These are phyloP conservation scores for Cygnus buccinator DNA, from an alignment of 2,113 vertebrate species.

Conservation along the genomic window DNA sequence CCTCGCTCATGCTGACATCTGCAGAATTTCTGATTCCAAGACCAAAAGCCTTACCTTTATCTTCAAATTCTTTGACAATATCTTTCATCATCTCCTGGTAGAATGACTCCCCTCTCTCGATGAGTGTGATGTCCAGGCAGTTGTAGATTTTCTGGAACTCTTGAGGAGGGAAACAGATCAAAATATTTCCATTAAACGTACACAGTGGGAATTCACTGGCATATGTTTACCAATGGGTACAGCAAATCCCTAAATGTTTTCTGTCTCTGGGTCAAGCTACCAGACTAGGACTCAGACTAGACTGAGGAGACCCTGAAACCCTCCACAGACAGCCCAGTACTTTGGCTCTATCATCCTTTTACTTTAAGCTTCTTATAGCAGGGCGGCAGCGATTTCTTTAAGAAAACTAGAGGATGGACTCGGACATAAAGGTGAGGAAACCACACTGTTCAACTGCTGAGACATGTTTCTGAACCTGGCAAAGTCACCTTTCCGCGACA, in stretches of 20 bases:
- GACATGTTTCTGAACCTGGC: background rate
- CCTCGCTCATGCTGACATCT: background rate
- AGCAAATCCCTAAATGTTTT: background rate
- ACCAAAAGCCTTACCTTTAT: slow-evolving; percentile 77
- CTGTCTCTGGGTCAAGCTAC: background rate
- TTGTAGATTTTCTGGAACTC: slow-evolving; percentile 95
- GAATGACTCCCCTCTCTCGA: slow-evolving; percentile 92
- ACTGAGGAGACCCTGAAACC: background rate
- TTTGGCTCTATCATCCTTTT: background rate
- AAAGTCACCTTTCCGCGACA: slow-evolving; percentile 88
- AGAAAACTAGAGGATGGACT: background rate
- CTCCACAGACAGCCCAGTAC: background rate
- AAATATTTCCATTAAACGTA: background rate
- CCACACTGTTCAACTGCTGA: background rate
- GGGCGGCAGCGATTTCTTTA: background rate
- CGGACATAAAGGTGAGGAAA: background rate
- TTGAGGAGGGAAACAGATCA: slow-evolving; percentile 59
- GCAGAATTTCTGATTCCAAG: background rate
- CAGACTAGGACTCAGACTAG: background rate
- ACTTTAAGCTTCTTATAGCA: background rate
- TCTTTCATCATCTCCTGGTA: slow-evolving; percentile 91
- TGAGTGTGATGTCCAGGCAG: slow-evolving; percentile 85
- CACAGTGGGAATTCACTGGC: background rate
- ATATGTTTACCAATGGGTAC: background rate
- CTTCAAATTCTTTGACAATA: slow-evolving; percentile 89